A percentile compares a stretch with the other conserved stretches of the same genome.
Evolutionary conservation across 2,797 vertebrate species (phyloP).

Genomic region (Myotis myotis): DNA sequence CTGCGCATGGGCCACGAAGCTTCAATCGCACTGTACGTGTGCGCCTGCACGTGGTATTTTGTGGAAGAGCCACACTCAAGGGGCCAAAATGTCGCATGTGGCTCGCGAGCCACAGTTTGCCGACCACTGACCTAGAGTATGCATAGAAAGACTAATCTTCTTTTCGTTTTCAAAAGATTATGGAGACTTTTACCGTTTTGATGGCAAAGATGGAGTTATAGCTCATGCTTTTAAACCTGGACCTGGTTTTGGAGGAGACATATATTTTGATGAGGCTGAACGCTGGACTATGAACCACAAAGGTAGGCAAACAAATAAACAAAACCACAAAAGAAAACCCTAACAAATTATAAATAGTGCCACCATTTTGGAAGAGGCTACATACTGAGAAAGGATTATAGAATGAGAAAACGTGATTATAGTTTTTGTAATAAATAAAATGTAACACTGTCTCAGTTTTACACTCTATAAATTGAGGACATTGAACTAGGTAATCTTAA

Average conservation of each 20-base stretch:
- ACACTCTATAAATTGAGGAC: background rate
- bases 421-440: slow-evolving; percentile 12
- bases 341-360: background rate
- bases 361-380: background rate
- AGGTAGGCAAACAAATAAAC: slow-evolving; percentile 56
- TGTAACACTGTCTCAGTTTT: background rate
- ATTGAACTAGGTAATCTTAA: background rate
- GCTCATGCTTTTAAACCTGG: slow-evolving; percentile 90
- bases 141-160: background rate
- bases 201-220: slow-evolving; percentile 86
- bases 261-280: slow-evolving; percentile 94
- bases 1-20: no score
- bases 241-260: slow-evolving; percentile 86
- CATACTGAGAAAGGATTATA: background rate
- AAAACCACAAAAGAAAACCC: background rate
- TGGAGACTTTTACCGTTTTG: slow-evolving; percentile 89
- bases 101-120: no score
- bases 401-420: background rate
- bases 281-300: slow-evolving; percentile 84
- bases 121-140: background rate
- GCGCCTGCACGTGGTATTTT: no score
- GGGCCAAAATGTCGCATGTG: no score
- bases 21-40: no score
- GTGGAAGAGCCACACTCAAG: no score
- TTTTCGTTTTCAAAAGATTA: slow-evolving; percentile 83